Evolutionary conservation across 2,113 vertebrate species (phyloP).

Genomic region (Coracopsis vasa): DNA sequence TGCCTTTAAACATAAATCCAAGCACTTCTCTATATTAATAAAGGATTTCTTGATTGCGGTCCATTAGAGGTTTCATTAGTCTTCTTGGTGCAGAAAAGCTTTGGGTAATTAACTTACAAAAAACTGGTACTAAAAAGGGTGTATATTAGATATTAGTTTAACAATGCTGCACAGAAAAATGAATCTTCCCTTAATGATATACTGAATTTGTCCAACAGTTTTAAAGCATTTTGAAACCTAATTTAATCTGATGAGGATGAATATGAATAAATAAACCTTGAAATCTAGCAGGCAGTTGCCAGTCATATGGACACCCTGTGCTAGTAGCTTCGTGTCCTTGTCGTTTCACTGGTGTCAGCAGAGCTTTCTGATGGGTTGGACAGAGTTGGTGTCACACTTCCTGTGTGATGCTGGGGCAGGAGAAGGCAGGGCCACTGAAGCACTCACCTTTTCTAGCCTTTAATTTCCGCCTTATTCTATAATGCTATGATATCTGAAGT

Average conservation of each 20-base stretch:
- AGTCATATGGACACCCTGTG: background rate
- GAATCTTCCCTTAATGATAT: background rate
- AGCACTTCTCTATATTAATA: background rate
- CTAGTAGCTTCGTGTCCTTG: background rate
- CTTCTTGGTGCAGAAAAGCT: background rate
- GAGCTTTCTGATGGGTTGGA: background rate
- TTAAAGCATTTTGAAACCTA: background rate
- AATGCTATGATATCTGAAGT: background rate
- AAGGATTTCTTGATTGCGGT: background rate
- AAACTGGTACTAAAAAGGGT: background rate
- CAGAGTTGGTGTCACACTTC: background rate
- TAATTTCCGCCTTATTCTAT: background rate
- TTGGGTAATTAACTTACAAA: background rate
- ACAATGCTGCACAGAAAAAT: background rate
- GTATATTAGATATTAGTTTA: background rate
- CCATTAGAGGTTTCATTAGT: background rate
- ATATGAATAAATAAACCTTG: background rate
- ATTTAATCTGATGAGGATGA: slow-evolving; percentile 15
- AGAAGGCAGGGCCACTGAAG: background rate
- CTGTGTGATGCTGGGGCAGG: background rate
- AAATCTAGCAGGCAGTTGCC: background rate
- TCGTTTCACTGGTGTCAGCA: background rate
- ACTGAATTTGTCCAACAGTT: slow-evolving; percentile 13
- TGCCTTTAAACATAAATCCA: background rate
- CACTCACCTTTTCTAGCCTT: background rate